Conservation (phyloP, 2,113 vertebrate species). For the Colius striatus region DNA sequence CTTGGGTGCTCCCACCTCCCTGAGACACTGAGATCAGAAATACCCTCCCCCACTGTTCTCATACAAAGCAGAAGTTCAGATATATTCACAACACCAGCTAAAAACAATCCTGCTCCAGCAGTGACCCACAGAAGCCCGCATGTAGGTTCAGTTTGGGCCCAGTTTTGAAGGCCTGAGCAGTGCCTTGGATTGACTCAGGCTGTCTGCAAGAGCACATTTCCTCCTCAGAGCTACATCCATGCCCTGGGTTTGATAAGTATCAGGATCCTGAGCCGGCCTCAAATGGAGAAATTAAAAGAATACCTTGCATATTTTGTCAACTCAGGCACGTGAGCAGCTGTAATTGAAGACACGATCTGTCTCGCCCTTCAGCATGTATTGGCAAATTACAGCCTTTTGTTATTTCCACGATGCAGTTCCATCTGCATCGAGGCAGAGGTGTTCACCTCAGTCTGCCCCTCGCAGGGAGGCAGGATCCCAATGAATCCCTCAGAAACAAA, state of each 20-base stretch:
- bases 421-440: background rate
- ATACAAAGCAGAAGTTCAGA: background rate
- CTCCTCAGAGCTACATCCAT: background rate
- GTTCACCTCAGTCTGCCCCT: rapidly evolving
- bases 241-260: background rate
- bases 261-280: background rate
- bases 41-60: background rate
- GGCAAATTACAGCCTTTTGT: background rate
- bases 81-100: rapidly evolving
- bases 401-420: background rate
- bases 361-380: background rate
- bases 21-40: rapidly evolving
- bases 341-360: background rate
- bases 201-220: background rate
- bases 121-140: rapidly evolving
- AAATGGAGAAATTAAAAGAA: background rate
- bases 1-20: background rate
- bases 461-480: background rate
- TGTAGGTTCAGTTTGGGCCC: rapidly evolving
- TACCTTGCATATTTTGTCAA: background rate
- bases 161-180: background rate
- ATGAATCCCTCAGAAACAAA: background rate
- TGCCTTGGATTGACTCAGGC: rapidly evolving
- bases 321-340: background rate
- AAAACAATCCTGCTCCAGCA: background rate